Base-by-base conservation (phyloP, 2,113 vertebrate genomes). In the Sturnus vulgaris region DNA sequence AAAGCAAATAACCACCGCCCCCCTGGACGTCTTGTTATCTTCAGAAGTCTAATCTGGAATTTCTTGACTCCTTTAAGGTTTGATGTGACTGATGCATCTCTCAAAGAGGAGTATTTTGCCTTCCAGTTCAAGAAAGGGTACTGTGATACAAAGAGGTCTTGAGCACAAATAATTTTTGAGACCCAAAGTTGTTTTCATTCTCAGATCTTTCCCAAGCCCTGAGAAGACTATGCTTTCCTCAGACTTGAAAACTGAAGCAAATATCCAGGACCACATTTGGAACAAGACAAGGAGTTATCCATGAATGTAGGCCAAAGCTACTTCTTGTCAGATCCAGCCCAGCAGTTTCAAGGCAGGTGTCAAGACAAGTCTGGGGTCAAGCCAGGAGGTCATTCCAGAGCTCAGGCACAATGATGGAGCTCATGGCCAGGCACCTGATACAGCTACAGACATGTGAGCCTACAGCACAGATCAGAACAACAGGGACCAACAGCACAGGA, bases 371-470 rank as follows among this genome's bases (percentile, higher is more conserved):
- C 40, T 61, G 40, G 70, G 56, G 11, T 46, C 33, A 77, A 52
- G 35, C 2, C 11, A 37, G 35, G 14, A 19, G 16, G 16, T 18
- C 10, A 42, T 27, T 31, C 19, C 68, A 80, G 63, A 76, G 39
- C 47, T 53, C 47, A 53, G 42, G 47, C 28, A 63, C 35, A 59
- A n/a, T 2, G 3, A 4, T 1, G 0, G 0, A 7, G 31, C 11
- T 20, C 22, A 7, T 25, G 71, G 35, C 33, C 63, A 80, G 39
- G 20, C 39, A 55, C 15, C 3, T 37, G n/a, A 8, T 22, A 25
- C 39, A 40, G 39, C 15, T 37, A 17, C 20, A 66, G 52, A 75
- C 70, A 75, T 57, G 39, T 1, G 76, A 90, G 35, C 9, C 35
- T 69, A 18, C 24, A 37, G 11, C 49, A 42, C 3, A 65, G n/a